A percentile compares a stretch with the other conserved stretches of the same genome.
Evolutionary conservation across 64 coral and sea anemone species (phyloP).

Genomic region (Astreopora myriophthalma): DNA sequence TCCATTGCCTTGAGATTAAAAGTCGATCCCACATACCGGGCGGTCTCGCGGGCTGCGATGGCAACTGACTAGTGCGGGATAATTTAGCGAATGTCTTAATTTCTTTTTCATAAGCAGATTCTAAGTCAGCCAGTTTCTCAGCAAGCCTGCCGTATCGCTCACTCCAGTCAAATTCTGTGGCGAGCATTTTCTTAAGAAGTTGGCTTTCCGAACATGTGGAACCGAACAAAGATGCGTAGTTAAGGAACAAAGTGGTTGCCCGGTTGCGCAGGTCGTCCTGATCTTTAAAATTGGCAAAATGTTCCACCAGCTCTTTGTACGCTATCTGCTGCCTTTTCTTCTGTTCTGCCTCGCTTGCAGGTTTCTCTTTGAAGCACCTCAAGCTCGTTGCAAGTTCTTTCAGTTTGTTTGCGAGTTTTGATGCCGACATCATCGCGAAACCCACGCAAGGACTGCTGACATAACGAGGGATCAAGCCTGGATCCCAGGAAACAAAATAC

Average conservation of each 20-base stretch:
- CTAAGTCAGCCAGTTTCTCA: neutral
- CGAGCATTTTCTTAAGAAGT: conserved; percentile 18
- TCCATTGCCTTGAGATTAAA: conserved; percentile 6
- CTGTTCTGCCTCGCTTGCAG: neutral
- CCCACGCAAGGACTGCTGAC: conserved; percentile 19
- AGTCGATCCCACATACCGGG: neutral
- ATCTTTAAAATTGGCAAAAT: conserved; percentile 1
- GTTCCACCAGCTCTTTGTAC: neutral
- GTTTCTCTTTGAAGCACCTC: neutral
- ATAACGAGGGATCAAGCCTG: conserved; percentile 50
- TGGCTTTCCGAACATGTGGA: conserved; percentile 20
- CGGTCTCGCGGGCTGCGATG: neutral
- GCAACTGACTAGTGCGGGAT: neutral
- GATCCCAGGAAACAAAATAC: conserved; percentile 83
- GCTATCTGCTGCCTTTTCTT: neutral
- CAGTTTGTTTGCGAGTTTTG: conserved; percentile 24
- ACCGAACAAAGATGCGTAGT: conserved; percentile 38
- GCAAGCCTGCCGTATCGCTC: neutral
- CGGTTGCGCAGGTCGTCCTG: conserved; percentile 6
- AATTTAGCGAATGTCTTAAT: neutral
- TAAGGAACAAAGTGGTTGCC: neutral
- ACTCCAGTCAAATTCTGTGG: neutral
- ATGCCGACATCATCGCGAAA: conserved; percentile 11
- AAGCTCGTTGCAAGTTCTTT: neutral
- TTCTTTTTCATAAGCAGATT: neutral